Percentiles rank a stretch among this genome's conserved stretches.
phyloP scores from a whole-genome alignment of 2,797 vertebrate genomes.

The Hephaestus fuliginosus region DNA sequence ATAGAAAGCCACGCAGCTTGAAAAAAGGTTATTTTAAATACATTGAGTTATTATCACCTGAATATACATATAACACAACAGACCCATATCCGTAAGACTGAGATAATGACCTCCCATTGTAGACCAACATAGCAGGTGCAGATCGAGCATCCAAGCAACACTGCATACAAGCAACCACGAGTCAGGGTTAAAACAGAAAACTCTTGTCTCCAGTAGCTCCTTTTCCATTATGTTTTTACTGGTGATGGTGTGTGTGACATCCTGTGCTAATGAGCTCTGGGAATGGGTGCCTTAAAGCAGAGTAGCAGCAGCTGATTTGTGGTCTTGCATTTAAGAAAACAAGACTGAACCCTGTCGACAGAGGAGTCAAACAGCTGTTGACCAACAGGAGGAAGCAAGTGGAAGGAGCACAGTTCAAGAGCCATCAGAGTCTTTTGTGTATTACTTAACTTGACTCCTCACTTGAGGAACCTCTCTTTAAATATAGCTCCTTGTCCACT shows the following conservation, averaged over 20 bases:
- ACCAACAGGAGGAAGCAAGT: conserved; percentile 22
- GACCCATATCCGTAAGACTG: neutral
- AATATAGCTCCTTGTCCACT: neutral
- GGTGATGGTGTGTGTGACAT: conserved; percentile 12
- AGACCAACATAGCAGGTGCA: conserved; percentile 1
- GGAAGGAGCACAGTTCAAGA: neutral
- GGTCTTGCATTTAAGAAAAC: conserved; percentile 31
- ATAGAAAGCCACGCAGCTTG: neutral
- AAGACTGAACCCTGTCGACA: conserved; percentile 48
- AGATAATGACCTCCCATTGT: conserved; percentile 4
- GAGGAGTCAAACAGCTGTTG: conserved; percentile 61
- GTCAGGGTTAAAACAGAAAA: conserved; percentile 23
- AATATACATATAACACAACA: neutral
- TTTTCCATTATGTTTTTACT: conserved; percentile 21
- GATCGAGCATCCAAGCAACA: neutral
- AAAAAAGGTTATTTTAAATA: neutral
- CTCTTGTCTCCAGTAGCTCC: conserved; percentile 5
- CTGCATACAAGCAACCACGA: conserved; percentile 11
- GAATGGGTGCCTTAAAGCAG: neutral
- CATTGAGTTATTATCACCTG: neutral
- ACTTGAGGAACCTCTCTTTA: too few species aligned
- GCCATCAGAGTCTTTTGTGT: neutral
- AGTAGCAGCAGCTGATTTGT: conserved; percentile 43
- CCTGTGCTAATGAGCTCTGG: conserved; percentile 44
- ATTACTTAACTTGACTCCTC: neutral